Evolutionary conservation across 2,797 vertebrate genomes (phyloP).

Genomic region (Philypnodon macrostomus): DNA sequence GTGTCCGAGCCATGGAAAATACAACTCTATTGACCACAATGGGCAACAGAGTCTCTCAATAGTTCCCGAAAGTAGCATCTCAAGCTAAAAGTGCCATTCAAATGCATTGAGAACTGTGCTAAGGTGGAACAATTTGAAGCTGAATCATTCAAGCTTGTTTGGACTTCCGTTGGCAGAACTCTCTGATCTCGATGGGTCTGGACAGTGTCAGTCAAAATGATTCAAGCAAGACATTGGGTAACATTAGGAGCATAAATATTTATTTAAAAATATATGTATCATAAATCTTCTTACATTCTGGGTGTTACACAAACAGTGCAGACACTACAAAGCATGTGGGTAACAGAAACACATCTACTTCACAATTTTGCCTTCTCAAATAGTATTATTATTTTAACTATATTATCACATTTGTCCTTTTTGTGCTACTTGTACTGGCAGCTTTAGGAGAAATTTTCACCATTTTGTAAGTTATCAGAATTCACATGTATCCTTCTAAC

Average conservation of each 20-base stretch:
- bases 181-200: too few relatives aligned
- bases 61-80: too few relatives aligned
- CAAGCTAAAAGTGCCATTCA: too few relatives aligned
- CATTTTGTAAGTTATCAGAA: not conserved
- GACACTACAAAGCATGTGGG: conserved; percentile 20
- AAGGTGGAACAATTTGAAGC: too few relatives aligned
- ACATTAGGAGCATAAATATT: conserved; percentile 8
- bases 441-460: too few relatives aligned
- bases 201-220: too few relatives aligned
- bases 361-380: not conserved
- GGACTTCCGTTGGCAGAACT: too few relatives aligned
- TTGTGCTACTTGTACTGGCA: not conserved
- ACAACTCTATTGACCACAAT: too few relatives aligned
- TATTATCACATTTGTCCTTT: not conserved
- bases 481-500: not conserved
- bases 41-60: too few relatives aligned
- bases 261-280: conserved; percentile 12
- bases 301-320: conserved; percentile 18
- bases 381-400: not conserved
- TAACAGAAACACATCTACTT: conserved; percentile 7
- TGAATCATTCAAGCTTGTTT: too few relatives aligned
- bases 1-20: too few relatives aligned
- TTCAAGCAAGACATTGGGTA: not conserved
- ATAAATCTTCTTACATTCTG: conserved; percentile 6
- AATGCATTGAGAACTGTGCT: too few relatives aligned